Base-by-base conservation (phyloP, 2,888 invertebrate genomes). In the Acrobasis consociella region DNA sequence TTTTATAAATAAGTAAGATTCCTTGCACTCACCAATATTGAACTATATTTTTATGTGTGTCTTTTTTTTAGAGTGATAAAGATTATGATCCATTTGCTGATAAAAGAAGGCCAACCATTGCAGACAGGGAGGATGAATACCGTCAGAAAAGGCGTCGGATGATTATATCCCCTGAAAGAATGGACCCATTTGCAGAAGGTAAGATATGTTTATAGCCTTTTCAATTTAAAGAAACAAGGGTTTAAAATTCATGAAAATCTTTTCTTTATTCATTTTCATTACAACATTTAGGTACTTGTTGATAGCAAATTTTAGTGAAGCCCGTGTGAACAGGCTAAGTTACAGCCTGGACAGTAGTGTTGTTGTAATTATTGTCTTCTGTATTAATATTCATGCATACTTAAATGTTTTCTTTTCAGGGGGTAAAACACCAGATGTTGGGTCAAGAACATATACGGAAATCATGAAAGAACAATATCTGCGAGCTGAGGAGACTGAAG, bases 121-220 rank as follows among this genome's bases (percentile, higher is more conserved):
- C 97, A 0, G 99, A 99, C 77, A 94, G 98, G 71, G 99, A 99
- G 92, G 98, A 99, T 95, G 99, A 99, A 83, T 99, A 99, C 82
- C 94, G 97, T 63, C 97, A 97, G 77, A 96, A 97, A 75, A 94
- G 98, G 73, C 94, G 98, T 66, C 94, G 96, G 86, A 96, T 97
- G 94, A 96, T 96, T 68, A 98, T 99, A 79, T 99, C 99, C 5
- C 99, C 99, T 0, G 99, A 98, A 81, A 94, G 99, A 77, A 95
- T 96, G 72, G 99, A 99, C 94, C 98, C 98, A 46, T 99, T 99
- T 94, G 98, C 98, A 80, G 98, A 99, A 94, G 99, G 98, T 98
- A 94, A 92, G 95, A 94, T 67, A 60, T 61, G 51, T 15, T 50
- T 59, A 59, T 49, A 42, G 56, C 17, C 17, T 42, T 39, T 42